Evolutionary conservation across 2,888 invertebrate species (phyloP).

Genomic region (Nomada hirtipes): DNA sequence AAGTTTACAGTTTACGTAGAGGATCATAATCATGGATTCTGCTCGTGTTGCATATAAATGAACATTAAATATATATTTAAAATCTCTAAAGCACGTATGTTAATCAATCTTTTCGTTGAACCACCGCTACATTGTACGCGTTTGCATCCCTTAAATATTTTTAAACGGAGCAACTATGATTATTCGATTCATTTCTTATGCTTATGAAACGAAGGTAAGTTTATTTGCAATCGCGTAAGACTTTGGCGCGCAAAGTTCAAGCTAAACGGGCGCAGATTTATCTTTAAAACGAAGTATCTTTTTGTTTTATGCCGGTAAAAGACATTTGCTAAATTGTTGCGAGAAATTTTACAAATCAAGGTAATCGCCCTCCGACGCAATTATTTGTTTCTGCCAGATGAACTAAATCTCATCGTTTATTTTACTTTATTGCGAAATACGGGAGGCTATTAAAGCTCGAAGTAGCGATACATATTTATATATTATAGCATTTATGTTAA

Average conservation of each 20-base stretch:
- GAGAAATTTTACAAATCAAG: not conserved
- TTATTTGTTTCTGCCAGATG: constrained; percentile 1
- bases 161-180: constrained; percentile 37
- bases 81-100: constrained; percentile 9
- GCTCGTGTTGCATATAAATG: constrained; percentile 22
- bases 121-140: not conserved
- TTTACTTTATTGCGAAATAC: not conserved
- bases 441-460: no score
- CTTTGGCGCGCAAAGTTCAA: constrained; percentile 22
- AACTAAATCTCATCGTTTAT: not conserved
- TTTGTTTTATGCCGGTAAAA: not conserved
- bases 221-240: constrained; percentile 25
- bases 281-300: not conserved
- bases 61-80: constrained; percentile 21
- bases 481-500: not conserved
- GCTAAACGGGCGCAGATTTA: not conserved
- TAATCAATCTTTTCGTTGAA: constrained; percentile 15
- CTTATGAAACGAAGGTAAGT: constrained; percentile 45
- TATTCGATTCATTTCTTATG: constrained; percentile 37
- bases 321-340: not conserved
- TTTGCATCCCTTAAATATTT: constrained; percentile 6
- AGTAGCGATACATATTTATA: not conserved
- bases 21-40: constrained; percentile 38
- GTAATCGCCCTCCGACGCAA: not conserved
- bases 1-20: constrained; percentile 6